A percentile compares a stretch with the other conserved stretches of the same genome.
Evolutionary conservation across 1,140 invertebrate genomes (phyloP).

Genomic region (Dreissena polymorpha): DNA sequence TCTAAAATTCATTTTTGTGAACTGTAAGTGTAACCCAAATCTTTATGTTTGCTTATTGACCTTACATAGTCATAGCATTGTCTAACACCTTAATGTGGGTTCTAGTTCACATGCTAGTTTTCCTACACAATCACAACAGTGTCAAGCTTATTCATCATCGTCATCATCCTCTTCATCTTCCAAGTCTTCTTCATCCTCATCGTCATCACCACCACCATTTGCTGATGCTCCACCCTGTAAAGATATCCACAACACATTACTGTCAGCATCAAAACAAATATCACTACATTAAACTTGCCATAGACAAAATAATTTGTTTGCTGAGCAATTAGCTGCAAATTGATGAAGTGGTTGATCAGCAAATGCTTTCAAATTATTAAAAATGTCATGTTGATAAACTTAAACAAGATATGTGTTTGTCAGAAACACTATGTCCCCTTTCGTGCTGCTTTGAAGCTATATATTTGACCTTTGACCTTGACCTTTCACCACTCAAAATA

Average conservation of each 20-base stretch:
- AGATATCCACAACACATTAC: neutral
- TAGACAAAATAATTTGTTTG: neutral
- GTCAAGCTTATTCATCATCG: constrained; percentile 57
- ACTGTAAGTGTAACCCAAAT: too few species aligned
- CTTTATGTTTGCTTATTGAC: too few species aligned
- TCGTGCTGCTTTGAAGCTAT: too few species aligned
- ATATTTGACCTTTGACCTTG: too few species aligned
- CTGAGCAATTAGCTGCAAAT: neutral
- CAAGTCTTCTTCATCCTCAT: constrained; percentile 58
- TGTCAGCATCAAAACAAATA: neutral
- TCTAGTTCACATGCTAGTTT: too few species aligned
- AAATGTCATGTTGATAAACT: constrained; percentile 18
- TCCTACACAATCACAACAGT: too few species aligned
- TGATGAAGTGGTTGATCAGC: neutral
- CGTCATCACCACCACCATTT: constrained; percentile 56
- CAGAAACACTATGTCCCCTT: too few species aligned
- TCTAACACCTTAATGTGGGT: too few species aligned
- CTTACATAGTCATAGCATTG: too few species aligned
- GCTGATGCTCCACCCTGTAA: constrained; percentile 30
- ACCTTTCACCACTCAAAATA: too few species aligned
- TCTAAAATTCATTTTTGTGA: too few species aligned
- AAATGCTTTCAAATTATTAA: neutral
- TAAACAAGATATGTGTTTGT: neutral
- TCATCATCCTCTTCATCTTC: constrained; percentile 51
- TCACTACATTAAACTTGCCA: constrained; percentile 4